Evolutionary conservation across 2,888 invertebrate species (phyloP), one percentile per base, ranked within the genome.

Genomic region (Noctua janthina): DNA sequence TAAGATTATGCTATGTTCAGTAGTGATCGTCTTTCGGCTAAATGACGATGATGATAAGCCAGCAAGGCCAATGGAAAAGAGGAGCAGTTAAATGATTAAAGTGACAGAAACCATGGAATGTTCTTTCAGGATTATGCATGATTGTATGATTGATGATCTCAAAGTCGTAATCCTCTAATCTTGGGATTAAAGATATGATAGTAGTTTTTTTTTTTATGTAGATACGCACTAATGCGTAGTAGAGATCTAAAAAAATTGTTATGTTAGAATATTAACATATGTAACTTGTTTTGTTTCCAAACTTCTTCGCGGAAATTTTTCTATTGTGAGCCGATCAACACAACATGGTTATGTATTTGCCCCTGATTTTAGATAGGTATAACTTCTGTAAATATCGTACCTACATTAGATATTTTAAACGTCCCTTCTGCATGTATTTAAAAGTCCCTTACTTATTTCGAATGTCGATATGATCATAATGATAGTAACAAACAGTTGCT

Each of bases 81-180:
- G n/a, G 23, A 73, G 2, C 10, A 59, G 56, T 11, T 43, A 56
- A 76, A 35, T 35, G 15, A 64, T 20, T 56, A 49, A 49, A 17
- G 29, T 51, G 59, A 78, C 59, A 59, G 15, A 39, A 71, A 11
- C 69, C 54, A 72, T 85, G 64, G 29, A 72, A 79, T 84, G 59
- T 64, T 49, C 51, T 70, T 66, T 66, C 11, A 10, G 23, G 23
- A 70, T 70, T 66, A 66, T 29, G 8, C n/a, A 62, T 68, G 83
- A 71, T 71, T 49, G 17, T 64, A 51, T 82, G 82, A 83, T 85
- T 74, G 85, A 70, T 85, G 70, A 85, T 74, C 70, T 67, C 13
- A 20, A 51, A 80, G 0, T 56, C 43, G 17, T 83, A 80, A 85
- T 79, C 79, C 17, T 20, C 43, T 82, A 79, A 82, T 83, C 82